phyloP scores from a whole-genome alignment of 2,113 vertebrate species.

The Chiloscyllium plagiosum region DNA sequence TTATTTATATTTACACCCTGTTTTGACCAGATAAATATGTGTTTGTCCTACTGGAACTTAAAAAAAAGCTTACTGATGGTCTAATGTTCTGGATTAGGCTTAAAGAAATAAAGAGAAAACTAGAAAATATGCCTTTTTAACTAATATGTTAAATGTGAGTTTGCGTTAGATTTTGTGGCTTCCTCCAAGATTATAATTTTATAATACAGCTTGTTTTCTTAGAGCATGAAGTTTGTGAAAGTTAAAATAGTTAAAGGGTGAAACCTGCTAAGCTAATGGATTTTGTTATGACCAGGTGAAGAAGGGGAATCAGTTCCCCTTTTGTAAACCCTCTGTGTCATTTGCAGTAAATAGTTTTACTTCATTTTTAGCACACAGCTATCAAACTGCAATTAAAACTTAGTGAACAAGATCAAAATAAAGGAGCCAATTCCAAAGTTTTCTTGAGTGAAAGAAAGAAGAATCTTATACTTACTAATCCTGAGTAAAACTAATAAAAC shows the following conservation, averaged over 20 bases:
- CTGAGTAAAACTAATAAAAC: no score
- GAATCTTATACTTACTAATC: no score
- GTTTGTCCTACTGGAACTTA: background rate
- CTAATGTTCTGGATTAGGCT: background rate
- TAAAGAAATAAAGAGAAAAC: background rate
- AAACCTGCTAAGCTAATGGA: background rate
- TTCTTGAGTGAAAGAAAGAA: no score
- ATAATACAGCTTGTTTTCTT: background rate
- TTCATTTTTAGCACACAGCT: no score
- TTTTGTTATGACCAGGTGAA: no score
- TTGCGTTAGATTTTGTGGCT: background rate
- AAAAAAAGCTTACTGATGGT: background rate
- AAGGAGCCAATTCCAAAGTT: no score
- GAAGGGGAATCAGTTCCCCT: no score
- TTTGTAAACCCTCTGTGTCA: no score
- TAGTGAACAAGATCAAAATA: no score
- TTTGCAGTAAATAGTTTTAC: no score
- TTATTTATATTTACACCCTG: background rate
- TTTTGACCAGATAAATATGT: background rate
- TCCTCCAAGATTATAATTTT: background rate
- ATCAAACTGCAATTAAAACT: no score
- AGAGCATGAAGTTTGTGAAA: background rate
- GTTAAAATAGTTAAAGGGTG: background rate
- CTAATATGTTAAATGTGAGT: background rate
- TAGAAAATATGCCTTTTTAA: background rate